A percentile compares a stretch with the other conserved stretches of the same genome.
phyloP scores from a whole-genome alignment of 1,140 invertebrate genomes.

The Atopsyche davidsoni region DNA sequence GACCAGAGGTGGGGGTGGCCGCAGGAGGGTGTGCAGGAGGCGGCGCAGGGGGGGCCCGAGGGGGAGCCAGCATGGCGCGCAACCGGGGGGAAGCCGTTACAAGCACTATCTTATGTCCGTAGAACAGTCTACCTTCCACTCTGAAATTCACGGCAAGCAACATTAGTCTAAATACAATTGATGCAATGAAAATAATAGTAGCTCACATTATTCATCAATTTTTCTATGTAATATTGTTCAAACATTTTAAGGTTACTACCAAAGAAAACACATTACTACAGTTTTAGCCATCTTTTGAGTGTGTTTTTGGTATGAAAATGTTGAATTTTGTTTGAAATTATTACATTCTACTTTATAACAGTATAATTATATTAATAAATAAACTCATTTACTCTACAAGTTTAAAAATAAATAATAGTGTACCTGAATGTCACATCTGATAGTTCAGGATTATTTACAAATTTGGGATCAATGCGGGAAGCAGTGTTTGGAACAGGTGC shows the following conservation, averaged over 20 bases:
- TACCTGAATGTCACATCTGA: constrained; percentile 82
- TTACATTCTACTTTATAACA: too few species aligned
- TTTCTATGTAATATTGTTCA: too few species aligned
- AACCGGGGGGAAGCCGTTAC: constrained; percentile 84
- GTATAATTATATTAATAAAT: neutral
- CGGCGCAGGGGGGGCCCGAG: constrained; percentile 28
- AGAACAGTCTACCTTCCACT: constrained; percentile 87
- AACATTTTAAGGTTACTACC: too few species aligned
- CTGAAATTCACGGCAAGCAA: constrained; percentile 39
- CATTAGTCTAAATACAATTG: too few species aligned
- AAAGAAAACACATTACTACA: too few species aligned
- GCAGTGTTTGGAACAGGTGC: constrained; percentile 50
- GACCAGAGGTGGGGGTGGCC: constrained; percentile 61
- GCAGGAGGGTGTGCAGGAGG: constrained; percentile 8
- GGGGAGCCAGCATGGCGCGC: constrained; percentile 71
- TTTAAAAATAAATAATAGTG: constrained; percentile 4
- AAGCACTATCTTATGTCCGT: constrained; percentile 88
- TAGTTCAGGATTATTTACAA: constrained; percentile 87
- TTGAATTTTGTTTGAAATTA: too few species aligned
- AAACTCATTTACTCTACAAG: neutral
- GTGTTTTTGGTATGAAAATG: too few species aligned
- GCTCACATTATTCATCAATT: too few species aligned
- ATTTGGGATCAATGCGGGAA: constrained; percentile 81
- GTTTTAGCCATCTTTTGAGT: too few species aligned
- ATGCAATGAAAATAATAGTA: too few species aligned